phyloP scores from a whole-genome alignment of 2,113 vertebrate genomes.

The Lampris megalopsis region DNA sequence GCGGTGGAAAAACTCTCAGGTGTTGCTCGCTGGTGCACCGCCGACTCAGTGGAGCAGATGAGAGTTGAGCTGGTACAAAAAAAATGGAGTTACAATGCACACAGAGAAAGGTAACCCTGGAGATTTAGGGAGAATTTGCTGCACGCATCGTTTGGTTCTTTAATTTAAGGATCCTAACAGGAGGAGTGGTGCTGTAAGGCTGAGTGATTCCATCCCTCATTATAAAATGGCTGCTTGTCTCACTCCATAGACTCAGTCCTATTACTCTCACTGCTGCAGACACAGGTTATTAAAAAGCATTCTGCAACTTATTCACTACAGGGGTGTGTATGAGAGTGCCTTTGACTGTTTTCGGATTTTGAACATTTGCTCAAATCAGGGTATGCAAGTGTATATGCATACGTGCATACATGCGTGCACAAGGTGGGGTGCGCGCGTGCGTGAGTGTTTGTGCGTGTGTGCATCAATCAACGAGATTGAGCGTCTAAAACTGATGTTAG shows the following conservation, averaged over 20 bases:
- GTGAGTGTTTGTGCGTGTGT: slow-evolving; percentile 18
- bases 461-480: not conserved
- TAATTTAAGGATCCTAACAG: slow-evolving; percentile 85
- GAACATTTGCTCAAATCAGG: slow-evolving; percentile 33
- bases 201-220: slow-evolving; percentile 81
- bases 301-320: slow-evolving; percentile 70
- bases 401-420: not conserved
- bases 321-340: slow-evolving; percentile 33
- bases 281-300: slow-evolving; percentile 77
- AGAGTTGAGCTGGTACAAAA: slow-evolving; percentile 62
- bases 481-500: slow-evolving; percentile 1
- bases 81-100: slow-evolving; percentile 71
- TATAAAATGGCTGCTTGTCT: slow-evolving; percentile 81
- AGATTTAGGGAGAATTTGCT: slow-evolving; percentile 80
- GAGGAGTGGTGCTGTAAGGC: slow-evolving; percentile 77
- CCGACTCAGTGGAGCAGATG: slow-evolving; percentile 72
- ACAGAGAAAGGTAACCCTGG: slow-evolving; percentile 73
- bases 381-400: not conserved
- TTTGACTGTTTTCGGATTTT: slow-evolving; percentile 18
- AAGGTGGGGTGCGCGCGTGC: not conserved
- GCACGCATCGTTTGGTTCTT: slow-evolving; percentile 84
- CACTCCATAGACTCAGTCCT: slow-evolving; percentile 76
- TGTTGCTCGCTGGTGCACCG: slow-evolving; percentile 42
- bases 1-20: slow-evolving; percentile 3
- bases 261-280: slow-evolving; percentile 76